Conservation (phyloP, 2,888 invertebrate species). For the Lasioglossum morio region DNA sequence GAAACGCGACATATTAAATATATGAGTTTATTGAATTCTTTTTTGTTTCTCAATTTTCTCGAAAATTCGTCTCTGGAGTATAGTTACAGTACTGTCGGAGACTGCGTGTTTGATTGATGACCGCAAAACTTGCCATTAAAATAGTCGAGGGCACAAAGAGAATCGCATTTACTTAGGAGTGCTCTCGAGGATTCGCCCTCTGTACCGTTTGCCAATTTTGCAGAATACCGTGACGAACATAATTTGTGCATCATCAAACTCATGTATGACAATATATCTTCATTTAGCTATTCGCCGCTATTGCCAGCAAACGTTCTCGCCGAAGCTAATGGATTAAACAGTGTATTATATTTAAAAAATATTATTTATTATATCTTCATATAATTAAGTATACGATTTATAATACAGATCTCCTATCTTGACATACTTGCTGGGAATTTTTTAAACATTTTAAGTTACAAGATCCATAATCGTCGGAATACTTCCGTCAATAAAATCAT, state of each 20-base stretch:
- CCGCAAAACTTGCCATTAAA: slow-evolving; percentile 31
- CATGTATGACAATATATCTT: slow-evolving; percentile 26
- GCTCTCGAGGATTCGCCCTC: slow-evolving; percentile 29
- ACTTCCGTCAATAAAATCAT: not conserved
- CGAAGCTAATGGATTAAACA: not conserved
- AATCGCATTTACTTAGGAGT: slow-evolving; percentile 42
- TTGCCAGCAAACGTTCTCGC: not conserved
- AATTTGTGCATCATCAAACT: slow-evolving; percentile 30
- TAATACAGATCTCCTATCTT: slow-evolving; percentile 34
- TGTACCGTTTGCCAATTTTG: slow-evolving; percentile 53
- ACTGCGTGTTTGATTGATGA: slow-evolving; percentile 35
- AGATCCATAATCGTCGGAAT: slow-evolving; percentile 19
- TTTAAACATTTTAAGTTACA: slow-evolving; percentile 32
- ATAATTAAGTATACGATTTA: slow-evolving; percentile 19
- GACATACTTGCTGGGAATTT: slow-evolving; percentile 47
- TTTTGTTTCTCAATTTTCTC: not conserved
- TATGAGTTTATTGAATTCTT: not conserved
- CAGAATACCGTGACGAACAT: slow-evolving; percentile 37
- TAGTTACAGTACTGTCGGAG: not conserved
- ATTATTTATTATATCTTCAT: slow-evolving; percentile 25
- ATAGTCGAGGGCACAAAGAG: slow-evolving; percentile 26
- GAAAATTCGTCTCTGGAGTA: slow-evolving; percentile 4
- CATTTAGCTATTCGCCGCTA: slow-evolving; percentile 5
- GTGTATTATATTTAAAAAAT: not conserved
- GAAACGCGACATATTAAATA: not conserved